Conservation (phyloP, 1,140 invertebrate species). For the Magallana ariakensis region DNA sequence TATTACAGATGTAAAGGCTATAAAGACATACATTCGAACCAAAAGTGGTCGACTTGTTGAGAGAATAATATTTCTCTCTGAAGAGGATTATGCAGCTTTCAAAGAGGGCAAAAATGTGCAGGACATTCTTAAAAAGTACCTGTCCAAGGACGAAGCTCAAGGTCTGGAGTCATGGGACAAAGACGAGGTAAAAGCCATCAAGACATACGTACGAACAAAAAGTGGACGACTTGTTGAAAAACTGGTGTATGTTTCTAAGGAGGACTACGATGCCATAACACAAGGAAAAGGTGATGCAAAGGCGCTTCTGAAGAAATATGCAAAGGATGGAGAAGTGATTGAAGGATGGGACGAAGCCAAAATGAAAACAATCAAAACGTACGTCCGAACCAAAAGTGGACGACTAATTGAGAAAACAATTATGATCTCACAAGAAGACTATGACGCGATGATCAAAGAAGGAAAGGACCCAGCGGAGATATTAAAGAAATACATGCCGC, state of each 20-base stretch:
- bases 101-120: slow-evolving; percentile 71
- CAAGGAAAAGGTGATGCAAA: slow-evolving; percentile 72
- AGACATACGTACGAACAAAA: slow-evolving; percentile 77
- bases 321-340: slow-evolving; percentile 73
- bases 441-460: slow-evolving; percentile 75
- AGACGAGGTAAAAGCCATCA: slow-evolving; percentile 78
- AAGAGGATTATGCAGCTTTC: slow-evolving; percentile 77
- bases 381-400: slow-evolving; percentile 78
- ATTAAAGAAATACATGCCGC: slow-evolving; percentile 74
- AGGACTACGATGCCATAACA: slow-evolving; percentile 77
- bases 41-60: slow-evolving; percentile 78
- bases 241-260: slow-evolving; percentile 76
- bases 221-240: slow-evolving; percentile 77
- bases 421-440: slow-evolving; percentile 78
- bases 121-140: slow-evolving; percentile 75
- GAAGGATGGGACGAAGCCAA: slow-evolving; percentile 78
- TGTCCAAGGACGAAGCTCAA: slow-evolving; percentile 75
- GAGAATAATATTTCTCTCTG: slow-evolving; percentile 74
- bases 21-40: slow-evolving; percentile 78
- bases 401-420: slow-evolving; percentile 77
- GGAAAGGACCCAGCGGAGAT: slow-evolving; percentile 72
- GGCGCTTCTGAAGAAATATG: slow-evolving; percentile 75
- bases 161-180: slow-evolving; percentile 78
- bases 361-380: slow-evolving; percentile 78
- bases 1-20: slow-evolving; percentile 74